A percentile compares a stretch with the other conserved stretches of the same genome.
phyloP scores from a whole-genome alignment of 2,797 vertebrate genomes.

The Synaphobranchus kaupii region DNA sequence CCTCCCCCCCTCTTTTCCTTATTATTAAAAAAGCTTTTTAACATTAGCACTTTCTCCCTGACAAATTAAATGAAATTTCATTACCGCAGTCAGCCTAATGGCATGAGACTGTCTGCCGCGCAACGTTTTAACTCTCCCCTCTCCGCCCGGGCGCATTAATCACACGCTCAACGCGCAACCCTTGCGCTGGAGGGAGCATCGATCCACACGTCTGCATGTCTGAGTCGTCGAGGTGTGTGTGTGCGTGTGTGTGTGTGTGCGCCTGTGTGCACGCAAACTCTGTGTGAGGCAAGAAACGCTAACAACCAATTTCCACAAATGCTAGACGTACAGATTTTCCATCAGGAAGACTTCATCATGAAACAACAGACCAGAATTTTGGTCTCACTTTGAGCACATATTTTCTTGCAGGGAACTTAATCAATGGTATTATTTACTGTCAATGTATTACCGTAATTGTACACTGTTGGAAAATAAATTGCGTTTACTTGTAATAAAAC shows the following conservation, averaged over 20 bases:
- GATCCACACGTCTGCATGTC: constrained; percentile 55
- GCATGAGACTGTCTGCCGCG: constrained; percentile 88
- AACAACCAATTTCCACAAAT: constrained; percentile 20
- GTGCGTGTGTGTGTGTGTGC: constrained; percentile 49
- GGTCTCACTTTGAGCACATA: not conserved
- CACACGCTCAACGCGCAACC: constrained; percentile 82
- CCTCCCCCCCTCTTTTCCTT: not conserved
- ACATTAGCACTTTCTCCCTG: constrained; percentile 99
- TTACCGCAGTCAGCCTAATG: constrained; percentile 97
- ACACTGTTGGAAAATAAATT: no score
- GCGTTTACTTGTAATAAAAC: not conserved
- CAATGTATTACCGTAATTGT: no score
- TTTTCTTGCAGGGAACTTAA: no score
- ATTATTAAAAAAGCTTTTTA: constrained; percentile 94
- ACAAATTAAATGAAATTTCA: constrained; percentile 99
- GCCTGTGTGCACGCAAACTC: constrained; percentile 22
- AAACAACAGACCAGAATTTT: not conserved
- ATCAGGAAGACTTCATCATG: not conserved
- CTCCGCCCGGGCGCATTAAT: constrained; percentile 72
- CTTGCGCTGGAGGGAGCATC: constrained; percentile 76
- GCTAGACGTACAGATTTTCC: constrained; percentile 30
- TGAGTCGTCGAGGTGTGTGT: constrained; percentile 53
- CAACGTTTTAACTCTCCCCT: constrained; percentile 77
- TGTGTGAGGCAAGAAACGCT: not conserved
- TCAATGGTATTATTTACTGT: not conserved